Base-by-base conservation (phyloP, 1,140 invertebrate genomes). In the Centruroides vittatus region DNA sequence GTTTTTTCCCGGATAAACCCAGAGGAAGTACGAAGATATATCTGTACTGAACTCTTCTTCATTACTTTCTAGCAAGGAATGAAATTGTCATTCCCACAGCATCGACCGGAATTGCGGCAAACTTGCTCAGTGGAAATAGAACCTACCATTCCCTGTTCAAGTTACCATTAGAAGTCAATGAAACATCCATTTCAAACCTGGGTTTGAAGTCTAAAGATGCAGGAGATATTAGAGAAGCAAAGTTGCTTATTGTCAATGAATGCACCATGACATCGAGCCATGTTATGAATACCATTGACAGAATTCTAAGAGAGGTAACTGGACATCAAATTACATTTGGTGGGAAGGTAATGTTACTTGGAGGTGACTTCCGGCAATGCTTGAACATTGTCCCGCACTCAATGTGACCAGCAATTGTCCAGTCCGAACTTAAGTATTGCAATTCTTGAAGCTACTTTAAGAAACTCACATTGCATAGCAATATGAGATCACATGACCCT, bases 21-120 rank as follows among this genome's bases (percentile, higher is more conserved):
- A 52, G 58, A 11, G 58, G 58, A 4, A 23, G 5, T 12, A 52
- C 2, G 10, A 60, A 60, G 13, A 60, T 52, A 34, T 60, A 35
- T 57, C 0, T 60, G 4, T 60, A 60, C 35, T 1, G 57, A 46
- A 11, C 34, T 53, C 4, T 60, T 5, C 5, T 56, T n/a, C n/a
- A 41, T 55, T 5, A 5, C 5, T 2, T 55, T 57, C 50, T 52
- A 35, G 58, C 54, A n/a, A 7, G 5, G 7, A 23, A 55, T 7
- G 13, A 56, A 12, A 57, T 34, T 12, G 58, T 56, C 6, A 11
- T 60, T 7, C 50, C 58, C 6, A 34, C 46, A 10, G 58, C 58
- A 9, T 55, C 9, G 10, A 60, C 58, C 3, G 58, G 58, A 60
- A 60, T 60, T 56, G 58, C 58, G 4, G 58, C 58, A 6, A 57